Evolutionary conservation across 2,113 vertebrate species (phyloP), one percentile per base, ranked within the genome.

Genomic region (Herpetotheres cachinnans): DNA sequence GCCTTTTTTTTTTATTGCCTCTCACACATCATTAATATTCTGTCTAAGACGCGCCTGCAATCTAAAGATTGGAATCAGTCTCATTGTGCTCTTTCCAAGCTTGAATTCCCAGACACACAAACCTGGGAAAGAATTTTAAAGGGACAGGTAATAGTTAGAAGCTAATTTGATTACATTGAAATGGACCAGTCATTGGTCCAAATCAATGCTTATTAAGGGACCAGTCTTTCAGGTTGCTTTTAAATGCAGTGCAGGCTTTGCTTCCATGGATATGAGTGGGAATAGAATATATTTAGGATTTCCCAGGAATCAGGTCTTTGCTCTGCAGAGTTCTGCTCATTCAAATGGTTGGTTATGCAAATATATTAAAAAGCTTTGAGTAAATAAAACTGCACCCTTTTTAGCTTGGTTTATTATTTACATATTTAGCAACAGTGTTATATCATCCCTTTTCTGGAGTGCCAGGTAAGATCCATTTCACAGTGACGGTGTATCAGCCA

Each of bases 11-110:
- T 91, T 94, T 82, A 86, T 95, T 97, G 91, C 91, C 89, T 96
- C 89, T 97, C 89, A 93, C 95, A 97, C 94, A 94, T 97, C 95
- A 88, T 97, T 96, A 96, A 95, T 94, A 96, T 95, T 95, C 94
- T 76, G 86, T 61, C 84, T 94, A 95, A 95, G 96, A 95, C 74
- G 7, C 16, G 66, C 81, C 97, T 96, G 62, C 94, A 95, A 94
- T 94, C 95, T 91, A 63, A 96, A 97, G 94, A 97, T 95, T 95
- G 91, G 91, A 97, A 96, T 96, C 97, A 94, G 96, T 86, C 89
- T 95, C 86, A 90, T 38, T 94, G 94, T 96, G 86, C 84, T 93
- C 73, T 97, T 95, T 95, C 94, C 91, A 95, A 95, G 86, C 87
- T 89, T 95, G 86, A 97, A 96, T 97, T 97, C 97, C 96, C 97